Evolutionary conservation across 35 echinoderm and acorn worm genomes (phyloP).

Genomic region (Ophiothrix spiculata): DNA sequence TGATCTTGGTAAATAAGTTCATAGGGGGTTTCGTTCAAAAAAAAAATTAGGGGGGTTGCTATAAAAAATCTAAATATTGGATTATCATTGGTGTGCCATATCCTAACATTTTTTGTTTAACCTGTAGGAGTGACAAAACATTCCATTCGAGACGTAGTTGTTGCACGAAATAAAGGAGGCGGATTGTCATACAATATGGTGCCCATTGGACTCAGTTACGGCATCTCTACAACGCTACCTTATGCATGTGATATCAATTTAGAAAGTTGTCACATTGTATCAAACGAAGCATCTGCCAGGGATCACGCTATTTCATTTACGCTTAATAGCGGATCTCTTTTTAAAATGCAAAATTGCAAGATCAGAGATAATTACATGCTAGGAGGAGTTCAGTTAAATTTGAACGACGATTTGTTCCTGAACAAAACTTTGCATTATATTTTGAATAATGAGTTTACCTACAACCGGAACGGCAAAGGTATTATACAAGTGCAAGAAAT

Average conservation of each 20-base stretch:
- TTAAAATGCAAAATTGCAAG: background rate
- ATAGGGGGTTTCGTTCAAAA: too few species aligned
- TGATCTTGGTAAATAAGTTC: too few species aligned
- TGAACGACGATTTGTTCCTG: background rate
- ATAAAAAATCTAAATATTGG: too few species aligned
- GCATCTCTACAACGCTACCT: background rate
- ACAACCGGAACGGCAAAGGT: background rate
- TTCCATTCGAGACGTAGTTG: background rate
- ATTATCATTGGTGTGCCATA: too few species aligned
- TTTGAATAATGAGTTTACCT: background rate
- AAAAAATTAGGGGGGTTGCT: too few species aligned
- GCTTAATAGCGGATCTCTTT: background rate
- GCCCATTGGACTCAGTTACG: background rate
- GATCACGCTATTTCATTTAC: background rate
- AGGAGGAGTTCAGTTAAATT: background rate
- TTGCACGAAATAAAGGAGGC: background rate
- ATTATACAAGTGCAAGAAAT: background rate
- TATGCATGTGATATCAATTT: background rate
- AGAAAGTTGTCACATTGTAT: background rate
- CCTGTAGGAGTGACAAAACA: background rate
- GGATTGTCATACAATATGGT: background rate
- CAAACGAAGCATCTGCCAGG: background rate
- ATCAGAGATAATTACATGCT: background rate
- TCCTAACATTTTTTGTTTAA: too few species aligned
- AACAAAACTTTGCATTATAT: constrained; percentile 3